Conservation (phyloP, 2,888 invertebrate genomes). For the Spodoptera exigua region DNA sequence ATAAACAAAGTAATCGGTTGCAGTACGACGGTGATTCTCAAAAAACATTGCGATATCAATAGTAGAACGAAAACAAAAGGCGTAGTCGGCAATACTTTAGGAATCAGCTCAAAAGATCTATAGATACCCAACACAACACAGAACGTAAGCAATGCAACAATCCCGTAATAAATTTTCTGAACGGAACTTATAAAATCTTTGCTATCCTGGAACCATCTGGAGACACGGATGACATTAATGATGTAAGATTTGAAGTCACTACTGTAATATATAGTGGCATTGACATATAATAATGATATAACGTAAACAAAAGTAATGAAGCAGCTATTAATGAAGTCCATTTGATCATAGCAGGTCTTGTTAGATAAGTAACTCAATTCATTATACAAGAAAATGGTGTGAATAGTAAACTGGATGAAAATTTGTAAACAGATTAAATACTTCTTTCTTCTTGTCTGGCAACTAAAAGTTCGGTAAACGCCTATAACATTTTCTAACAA, state of each 20-base stretch:
- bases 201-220: not conserved
- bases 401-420: not conserved
- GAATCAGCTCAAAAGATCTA: not conserved
- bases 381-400: not conserved
- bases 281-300: not conserved
- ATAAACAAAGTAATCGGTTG: slow-evolving; percentile 3
- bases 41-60: not conserved
- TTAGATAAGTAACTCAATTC: not conserved
- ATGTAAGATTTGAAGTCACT: slow-evolving; percentile 2
- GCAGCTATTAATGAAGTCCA: not conserved
- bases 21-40: not conserved
- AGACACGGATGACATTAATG: not conserved
- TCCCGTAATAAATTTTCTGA: slow-evolving; percentile 3
- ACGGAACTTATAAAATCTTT: not conserved
- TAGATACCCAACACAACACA: not conserved
- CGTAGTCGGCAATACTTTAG: not conserved
- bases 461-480: slow-evolving; percentile 7
- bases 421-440: slow-evolving; percentile 5
- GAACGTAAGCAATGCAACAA: not conserved
- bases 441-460: slow-evolving; percentile 3
- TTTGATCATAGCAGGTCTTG: not conserved
- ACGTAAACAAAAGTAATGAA: not conserved
- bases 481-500: slow-evolving; percentile 14
- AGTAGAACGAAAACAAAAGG: not conserved
- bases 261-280: not conserved